These are phyloP conservation scores for Cavia aperea DNA, from an alignment of 2,113 vertebrate genomes.

Conservation along the genomic window DNA sequence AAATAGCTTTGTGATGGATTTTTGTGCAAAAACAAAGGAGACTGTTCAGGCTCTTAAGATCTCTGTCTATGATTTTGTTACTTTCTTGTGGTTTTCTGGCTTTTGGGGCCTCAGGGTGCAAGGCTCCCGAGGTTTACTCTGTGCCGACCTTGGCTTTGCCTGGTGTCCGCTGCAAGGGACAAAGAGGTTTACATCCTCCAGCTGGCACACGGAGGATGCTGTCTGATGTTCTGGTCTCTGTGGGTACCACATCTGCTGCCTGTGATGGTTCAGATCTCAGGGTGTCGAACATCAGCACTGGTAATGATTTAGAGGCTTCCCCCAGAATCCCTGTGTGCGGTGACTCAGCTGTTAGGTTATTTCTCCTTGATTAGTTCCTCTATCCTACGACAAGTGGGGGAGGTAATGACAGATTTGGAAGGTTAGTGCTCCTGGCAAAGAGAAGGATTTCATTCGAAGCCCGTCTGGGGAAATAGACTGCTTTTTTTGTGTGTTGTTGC, in stretches of 20 bases:
- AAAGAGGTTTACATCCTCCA: neutral
- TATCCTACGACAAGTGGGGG: neutral
- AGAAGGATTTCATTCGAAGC: neutral
- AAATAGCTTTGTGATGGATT: neutral
- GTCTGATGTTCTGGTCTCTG: neutral
- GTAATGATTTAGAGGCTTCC: neutral
- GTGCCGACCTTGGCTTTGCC: no score
- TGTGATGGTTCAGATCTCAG: neutral
- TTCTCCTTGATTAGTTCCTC: neutral
- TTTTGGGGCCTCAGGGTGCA: neutral
- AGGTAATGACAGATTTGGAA: neutral
- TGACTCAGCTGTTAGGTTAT: neutral
- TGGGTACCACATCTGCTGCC: neutral
- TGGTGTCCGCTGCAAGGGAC: neutral
- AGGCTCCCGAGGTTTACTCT: neutral
- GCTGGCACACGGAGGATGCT: neutral
- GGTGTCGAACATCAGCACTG: neutral
- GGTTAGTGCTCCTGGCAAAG: neutral
- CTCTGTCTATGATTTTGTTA: neutral
- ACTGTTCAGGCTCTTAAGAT: neutral
- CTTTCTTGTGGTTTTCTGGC: neutral
- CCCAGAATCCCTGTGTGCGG: neutral
- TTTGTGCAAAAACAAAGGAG: neutral
- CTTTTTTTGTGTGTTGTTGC: neutral
- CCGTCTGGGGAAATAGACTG: neutral